Evolutionary conservation across 2,113 vertebrate species (phyloP).

Genomic region (Xenus cinereus): DNA sequence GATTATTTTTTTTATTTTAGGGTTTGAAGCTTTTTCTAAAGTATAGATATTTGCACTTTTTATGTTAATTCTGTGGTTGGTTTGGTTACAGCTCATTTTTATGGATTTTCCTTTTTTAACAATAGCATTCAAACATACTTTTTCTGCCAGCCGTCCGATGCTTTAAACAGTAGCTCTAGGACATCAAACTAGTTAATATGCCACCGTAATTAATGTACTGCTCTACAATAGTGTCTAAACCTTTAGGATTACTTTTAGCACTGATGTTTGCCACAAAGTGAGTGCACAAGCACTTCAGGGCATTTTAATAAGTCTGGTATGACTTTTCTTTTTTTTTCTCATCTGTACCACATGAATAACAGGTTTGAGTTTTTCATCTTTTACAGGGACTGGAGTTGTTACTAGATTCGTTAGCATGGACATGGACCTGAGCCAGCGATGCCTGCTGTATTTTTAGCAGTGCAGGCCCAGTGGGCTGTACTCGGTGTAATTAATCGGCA

Average conservation of each 20-base stretch:
- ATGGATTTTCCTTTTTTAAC: neutral
- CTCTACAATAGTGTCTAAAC: neutral
- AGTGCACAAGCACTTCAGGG: neutral
- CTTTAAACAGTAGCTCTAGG: neutral
- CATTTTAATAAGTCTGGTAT: neutral
- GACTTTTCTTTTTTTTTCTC: neutral
- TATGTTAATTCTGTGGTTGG: neutral
- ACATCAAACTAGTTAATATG: neutral
- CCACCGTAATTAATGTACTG: neutral
- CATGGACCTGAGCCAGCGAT: neutral
- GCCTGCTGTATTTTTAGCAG: neutral
- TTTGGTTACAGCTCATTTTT: neutral
- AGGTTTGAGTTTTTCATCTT: neutral
- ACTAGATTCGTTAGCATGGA: neutral
- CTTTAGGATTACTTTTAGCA: neutral
- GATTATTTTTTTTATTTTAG: neutral
- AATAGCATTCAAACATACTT: neutral
- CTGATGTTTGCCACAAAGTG: neutral
- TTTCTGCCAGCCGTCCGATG: neutral
- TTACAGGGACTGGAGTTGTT: neutral
- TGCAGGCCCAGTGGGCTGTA: neutral
- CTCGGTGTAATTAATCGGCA: neutral
- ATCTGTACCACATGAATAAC: accelerated
- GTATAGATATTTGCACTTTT: neutral
- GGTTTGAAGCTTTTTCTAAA: neutral